These are phyloP conservation scores for Pachyrhynchus sulphureomaculatus DNA, from an alignment of 1,140 invertebrate genomes.

Conservation along the genomic window DNA sequence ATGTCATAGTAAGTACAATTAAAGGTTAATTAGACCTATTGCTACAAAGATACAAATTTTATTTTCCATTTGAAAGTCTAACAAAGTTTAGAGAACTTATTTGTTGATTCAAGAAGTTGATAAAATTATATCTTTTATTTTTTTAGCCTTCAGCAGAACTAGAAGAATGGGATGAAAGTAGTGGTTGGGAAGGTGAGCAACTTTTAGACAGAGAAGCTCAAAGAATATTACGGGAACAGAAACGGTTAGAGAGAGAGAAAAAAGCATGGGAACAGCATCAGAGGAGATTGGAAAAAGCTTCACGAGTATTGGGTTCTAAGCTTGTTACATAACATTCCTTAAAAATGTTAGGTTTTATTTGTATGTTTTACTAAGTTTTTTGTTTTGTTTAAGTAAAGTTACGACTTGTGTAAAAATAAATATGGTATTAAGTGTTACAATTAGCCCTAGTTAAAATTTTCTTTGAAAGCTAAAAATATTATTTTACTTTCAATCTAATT, in stretches of 20 bases:
- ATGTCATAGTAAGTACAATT: conserved; percentile 24
- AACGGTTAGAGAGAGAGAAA: conserved; percentile 53
- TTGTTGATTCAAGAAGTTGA: too few species aligned
- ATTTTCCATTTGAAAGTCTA: too few species aligned
- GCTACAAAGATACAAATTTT: too few species aligned
- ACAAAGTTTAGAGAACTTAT: too few species aligned
- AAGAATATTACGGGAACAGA: conserved; percentile 53
- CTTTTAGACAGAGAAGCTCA: conserved; percentile 53
- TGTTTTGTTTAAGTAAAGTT: too few species aligned
- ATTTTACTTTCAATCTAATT: too few species aligned
- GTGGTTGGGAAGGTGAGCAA: conserved; percentile 56
- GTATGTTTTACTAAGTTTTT: too few species aligned
- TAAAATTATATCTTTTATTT: not conserved
- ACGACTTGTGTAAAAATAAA: too few species aligned
- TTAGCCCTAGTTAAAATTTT: too few species aligned
- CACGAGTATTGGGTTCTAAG: conserved; percentile 53
- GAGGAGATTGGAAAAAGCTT: conserved; percentile 52
- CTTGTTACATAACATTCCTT: conserved; percentile 48
- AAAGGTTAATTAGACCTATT: not conserved
- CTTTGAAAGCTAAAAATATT: too few species aligned
- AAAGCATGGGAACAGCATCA: conserved; percentile 55
- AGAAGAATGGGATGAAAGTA: conserved; percentile 57
- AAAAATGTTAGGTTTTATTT: too few species aligned
- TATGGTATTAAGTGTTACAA: too few species aligned
- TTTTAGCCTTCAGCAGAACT: conserved; percentile 34